These are phyloP conservation scores for Odiellus spinosus DNA, from an alignment of 2,888 invertebrate species.

Conservation along the genomic window DNA sequence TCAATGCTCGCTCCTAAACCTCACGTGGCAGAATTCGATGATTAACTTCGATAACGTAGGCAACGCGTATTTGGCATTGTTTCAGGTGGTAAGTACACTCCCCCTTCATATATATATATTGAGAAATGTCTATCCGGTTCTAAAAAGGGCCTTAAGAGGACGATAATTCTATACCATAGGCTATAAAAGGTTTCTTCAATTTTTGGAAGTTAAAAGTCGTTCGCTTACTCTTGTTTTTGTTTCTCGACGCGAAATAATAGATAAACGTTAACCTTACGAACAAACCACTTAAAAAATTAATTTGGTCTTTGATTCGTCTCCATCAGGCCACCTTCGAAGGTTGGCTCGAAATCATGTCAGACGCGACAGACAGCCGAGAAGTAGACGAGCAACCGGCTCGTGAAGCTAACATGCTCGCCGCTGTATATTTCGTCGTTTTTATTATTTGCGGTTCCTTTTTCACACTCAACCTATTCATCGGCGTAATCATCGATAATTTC, in stretches of 20 bases:
- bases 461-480: conserved; percentile 97
- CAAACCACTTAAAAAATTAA: too few species aligned
- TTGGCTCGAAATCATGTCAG: conserved; percentile 96
- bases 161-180: too few species aligned
- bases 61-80: conserved; percentile 88
- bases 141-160: too few species aligned
- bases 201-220: too few species aligned
- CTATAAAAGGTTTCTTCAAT: too few species aligned
- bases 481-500: conserved; percentile 99
- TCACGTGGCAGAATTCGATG: conserved; percentile 86
- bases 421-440: conserved; percentile 97
- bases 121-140: too few species aligned
- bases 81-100: conserved; percentile 54
- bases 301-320: background rate
- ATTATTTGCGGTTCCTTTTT: conserved; percentile 99
- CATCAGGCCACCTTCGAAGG: conserved; percentile 83
- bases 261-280: too few species aligned
- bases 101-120: background rate
- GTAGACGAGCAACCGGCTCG: conserved; percentile 68
- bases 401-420: conserved; percentile 92
- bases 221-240: too few species aligned
- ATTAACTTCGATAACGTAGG: conserved; percentile 98
- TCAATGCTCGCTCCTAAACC: conserved; percentile 56
- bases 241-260: too few species aligned
- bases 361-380: conserved; percentile 87